These are phyloP conservation scores for Acrossocheilus wenchowensis DNA, from an alignment of 2,797 vertebrate species.

Conservation along the genomic window DNA sequence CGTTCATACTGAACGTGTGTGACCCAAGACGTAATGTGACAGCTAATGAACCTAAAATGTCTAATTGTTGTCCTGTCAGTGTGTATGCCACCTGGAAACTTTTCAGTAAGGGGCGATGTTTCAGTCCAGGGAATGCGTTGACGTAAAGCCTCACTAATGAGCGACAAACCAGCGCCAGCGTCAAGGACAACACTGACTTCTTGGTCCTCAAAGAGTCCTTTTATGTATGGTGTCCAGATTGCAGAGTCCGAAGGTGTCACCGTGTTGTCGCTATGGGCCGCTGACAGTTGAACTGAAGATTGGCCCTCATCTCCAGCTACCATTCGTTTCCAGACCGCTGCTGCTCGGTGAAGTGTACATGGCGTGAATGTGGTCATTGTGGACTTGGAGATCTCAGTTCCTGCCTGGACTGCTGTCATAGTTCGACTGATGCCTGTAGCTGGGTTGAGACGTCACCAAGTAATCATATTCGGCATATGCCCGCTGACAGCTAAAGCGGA, in stretches of 20 bases:
- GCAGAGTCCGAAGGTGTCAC: background rate
- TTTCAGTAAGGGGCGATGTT: background rate
- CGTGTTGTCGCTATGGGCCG: background rate
- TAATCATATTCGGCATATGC: background rate
- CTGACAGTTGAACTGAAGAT: background rate
- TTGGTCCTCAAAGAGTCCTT: constrained; percentile 1
- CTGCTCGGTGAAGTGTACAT: background rate
- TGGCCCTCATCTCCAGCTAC: constrained; percentile 31
- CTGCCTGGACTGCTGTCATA: background rate
- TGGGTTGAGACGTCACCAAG: background rate
- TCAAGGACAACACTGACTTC: constrained; percentile 33
- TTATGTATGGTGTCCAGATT: background rate
- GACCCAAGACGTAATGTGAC: too few species aligned
- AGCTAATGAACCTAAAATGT: constrained; percentile 19
- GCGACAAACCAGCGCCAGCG: constrained; percentile 8
- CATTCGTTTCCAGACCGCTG: background rate
- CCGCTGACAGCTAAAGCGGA: background rate
- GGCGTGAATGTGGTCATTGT: background rate
- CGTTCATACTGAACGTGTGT: too few species aligned
- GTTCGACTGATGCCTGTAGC: background rate
- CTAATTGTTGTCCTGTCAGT: constrained; percentile 11
- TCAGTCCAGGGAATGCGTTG: constrained; percentile 8
- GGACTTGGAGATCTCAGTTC: background rate
- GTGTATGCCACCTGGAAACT: constrained; percentile 13
- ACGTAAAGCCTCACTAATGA: background rate